A percentile compares a stretch with the other conserved stretches of the same genome.
Conservation (phyloP, 2,113 vertebrate species). For the Eptesicus fuscus region DNA sequence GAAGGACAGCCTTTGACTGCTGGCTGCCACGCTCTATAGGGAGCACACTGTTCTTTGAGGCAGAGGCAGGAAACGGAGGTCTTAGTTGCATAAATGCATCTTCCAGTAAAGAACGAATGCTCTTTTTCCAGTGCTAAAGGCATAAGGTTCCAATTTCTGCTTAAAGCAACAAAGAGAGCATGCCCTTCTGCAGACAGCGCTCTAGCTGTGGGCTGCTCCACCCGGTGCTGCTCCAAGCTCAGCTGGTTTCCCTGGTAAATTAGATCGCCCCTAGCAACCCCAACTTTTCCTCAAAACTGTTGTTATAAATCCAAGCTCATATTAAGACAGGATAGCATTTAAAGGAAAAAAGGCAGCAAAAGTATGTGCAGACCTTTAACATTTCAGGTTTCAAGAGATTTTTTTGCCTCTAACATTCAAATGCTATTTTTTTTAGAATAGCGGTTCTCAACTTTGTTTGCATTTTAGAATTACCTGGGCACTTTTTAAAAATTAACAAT, state of each 20-base stretch:
- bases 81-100: not conserved
- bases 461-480: not conserved
- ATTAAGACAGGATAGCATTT: not conserved
- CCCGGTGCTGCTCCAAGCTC: not conserved
- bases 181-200: not conserved
- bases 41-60: not conserved
- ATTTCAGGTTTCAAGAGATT: not conserved
- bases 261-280: constrained; percentile 7
- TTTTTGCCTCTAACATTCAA: not conserved
- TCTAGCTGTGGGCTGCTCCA: not conserved
- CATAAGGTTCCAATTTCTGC: not conserved
- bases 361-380: not conserved
- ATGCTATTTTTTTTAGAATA: not conserved
- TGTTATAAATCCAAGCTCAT: constrained; percentile 17
- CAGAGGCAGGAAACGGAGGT: not conserved
- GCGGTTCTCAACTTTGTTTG: not conserved
- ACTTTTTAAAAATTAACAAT: not conserved
- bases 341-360: not conserved
- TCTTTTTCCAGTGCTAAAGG: not conserved
- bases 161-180: not conserved
- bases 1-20: not conserved
- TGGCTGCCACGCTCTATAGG: not conserved
- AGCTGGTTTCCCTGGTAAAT: constrained; percentile 24
- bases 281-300: not conserved
- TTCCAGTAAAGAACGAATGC: not conserved